Evolutionary conservation across 2,888 invertebrate genomes (phyloP), one percentile per base, ranked within the genome.

Genomic region (Nemotelus pantherinus): DNA sequence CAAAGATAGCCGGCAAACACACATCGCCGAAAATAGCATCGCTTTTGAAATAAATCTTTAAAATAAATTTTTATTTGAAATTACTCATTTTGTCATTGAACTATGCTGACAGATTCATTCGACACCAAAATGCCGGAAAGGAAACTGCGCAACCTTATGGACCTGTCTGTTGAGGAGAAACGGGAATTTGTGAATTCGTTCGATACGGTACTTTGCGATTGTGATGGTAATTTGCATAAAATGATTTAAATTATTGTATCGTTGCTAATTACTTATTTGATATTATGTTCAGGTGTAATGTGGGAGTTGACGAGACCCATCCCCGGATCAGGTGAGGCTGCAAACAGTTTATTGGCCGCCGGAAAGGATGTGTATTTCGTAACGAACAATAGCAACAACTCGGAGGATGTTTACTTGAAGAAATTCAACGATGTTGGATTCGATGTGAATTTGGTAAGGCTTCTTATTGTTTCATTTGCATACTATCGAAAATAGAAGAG

Each of bases 171-270:
- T 2, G 84, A 84, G 7, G 85, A 88, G 80, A 83, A 86, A 71
- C 80, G 80, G 3, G 79, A 81, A 63, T 88, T 89, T 80, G 48
- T 90, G 2, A 83, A 88, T 45, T 88, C 89, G 6, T 88, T 90
- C 80, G 91, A 91, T 81, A 87, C 86, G 74, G 88, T 91, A 55
- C 84, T 90, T 77, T 89, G 89, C 44, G 91, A 91, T 82, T 90
- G 91, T 82, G 91, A 91, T 85, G 91, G 90, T 89, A 85, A 83
- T 83, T 48, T n/a, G 2, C 1, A 47, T 67, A 43, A 68, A 57
- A 58, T 0, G 65, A 55, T 43, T 44, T 3, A 64, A 10, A 70
- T 5, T 10, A 41, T 70, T 48, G 6, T 5, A 53, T 70, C 1
- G 43, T 25, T 25, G 25, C 25, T 25, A 25, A 25, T 25, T 25